Evolutionary conservation across 2,888 invertebrate species (phyloP), one percentile per base, ranked within the genome.

Genomic region (Cryptus armator): DNA sequence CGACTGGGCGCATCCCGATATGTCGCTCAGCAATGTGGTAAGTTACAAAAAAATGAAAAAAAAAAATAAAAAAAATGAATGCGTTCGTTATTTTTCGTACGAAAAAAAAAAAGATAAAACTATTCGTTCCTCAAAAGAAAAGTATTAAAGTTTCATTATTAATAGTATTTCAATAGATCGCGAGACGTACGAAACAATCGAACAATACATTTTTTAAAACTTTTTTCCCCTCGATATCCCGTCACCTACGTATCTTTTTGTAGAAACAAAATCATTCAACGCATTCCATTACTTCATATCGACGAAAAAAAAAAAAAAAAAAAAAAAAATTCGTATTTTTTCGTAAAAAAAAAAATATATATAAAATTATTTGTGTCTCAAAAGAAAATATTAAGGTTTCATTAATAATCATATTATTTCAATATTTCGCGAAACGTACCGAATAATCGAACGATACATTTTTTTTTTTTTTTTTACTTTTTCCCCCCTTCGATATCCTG

Each of bases 1-100:
- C 1, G 92, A 93, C 76, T 94, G 94, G 94, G 93, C 92, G 2
- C 89, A 91, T 84, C 92, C 93, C 1, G 85, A 89, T 44, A 86
- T 90, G 16, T 44, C 79, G 3, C 88, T 90, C 24, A 86, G 82
- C 2, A 91, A 92, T 78, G 91, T 92, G 88, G 94, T 93, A 85
- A 88, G 92, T 86, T 86, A 32, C 4, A 29, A 14, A 32, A 37
- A 14, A 5, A n/a, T 19, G 43, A 29, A 7, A 46, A 46, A 14
- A 48, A 3, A 44, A 72, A 46, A 46, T 2, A 0, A 7, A 53
- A 12, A 14, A n/a, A 14, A 43, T 56, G 9, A 9, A 29, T 67
- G 24, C 43, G 24, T 62, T 62, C n/a, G 43, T 19, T 46, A 24
- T 14, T 5, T 29, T 75, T 16, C 5, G 10, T 44, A 59, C 43